A percentile compares a stretch with the other conserved stretches of the same genome.
These are phyloP conservation scores for Dicaeum eximium DNA, from an alignment of 2,113 vertebrate genomes.

Conservation along the genomic window DNA sequence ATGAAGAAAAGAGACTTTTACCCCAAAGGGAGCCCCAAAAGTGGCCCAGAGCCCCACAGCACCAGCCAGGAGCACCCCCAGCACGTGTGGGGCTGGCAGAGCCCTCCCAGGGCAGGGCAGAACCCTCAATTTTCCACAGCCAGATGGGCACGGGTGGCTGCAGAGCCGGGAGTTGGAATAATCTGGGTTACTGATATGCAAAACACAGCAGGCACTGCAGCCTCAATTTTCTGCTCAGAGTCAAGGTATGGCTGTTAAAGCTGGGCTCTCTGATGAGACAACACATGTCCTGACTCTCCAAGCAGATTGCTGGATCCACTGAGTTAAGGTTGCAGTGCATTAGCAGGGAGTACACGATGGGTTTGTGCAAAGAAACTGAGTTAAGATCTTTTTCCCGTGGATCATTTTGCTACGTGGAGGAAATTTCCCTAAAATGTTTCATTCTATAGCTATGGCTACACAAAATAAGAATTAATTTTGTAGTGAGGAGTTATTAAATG, in stretches of 20 bases:
- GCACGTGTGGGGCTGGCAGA: accelerated
- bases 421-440: background rate
- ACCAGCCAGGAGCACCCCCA: accelerated
- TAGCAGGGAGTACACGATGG: background rate
- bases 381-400: background rate
- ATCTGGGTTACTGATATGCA: background rate
- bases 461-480: background rate
- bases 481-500: background rate
- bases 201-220: background rate
- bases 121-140: background rate
- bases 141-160: background rate
- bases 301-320: background rate
- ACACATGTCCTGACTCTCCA: background rate
- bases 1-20: accelerated
- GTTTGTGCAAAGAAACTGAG: background rate
- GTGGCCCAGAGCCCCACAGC: no score
- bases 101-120: background rate
- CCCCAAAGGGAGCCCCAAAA: accelerated
- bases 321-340: background rate
- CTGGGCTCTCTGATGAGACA: background rate
- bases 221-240: constrained; percentile 2
- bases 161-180: background rate
- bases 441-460: background rate
- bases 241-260: background rate
- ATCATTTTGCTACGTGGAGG: background rate